Conservation (phyloP, 2,888 invertebrate species). For the Palloptera scutellata region DNA sequence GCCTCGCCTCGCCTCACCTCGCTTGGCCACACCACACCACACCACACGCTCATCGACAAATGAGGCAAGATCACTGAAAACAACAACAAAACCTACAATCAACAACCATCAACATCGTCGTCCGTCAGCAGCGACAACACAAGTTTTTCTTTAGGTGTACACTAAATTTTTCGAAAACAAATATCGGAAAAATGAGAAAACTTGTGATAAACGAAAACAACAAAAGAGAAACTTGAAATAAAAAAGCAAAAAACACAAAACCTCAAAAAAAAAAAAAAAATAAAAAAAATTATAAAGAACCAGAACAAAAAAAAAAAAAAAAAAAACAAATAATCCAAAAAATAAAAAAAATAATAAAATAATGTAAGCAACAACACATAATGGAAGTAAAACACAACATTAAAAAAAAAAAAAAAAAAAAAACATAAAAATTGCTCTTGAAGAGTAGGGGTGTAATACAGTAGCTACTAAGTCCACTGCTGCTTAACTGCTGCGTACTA, state of each 20-base stretch:
- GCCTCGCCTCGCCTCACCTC: too few species aligned
- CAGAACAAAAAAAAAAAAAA: conserved; percentile 16
- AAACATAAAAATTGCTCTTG: not conserved
- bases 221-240: conserved; percentile 35
- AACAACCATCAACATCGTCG: too few species aligned
- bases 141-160: not conserved
- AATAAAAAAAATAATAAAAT: conserved; percentile 32
- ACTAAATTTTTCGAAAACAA: conserved; percentile 48
- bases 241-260: conserved; percentile 19
- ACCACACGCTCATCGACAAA: not conserved
- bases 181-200: conserved; percentile 51
- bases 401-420: too few species aligned
- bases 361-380: too few species aligned
- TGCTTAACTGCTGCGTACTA: not conserved
- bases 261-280: too few species aligned
- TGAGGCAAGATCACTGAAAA: not conserved
- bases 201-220: conserved; percentile 50
- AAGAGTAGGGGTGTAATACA: conserved; percentile 41
- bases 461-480: conserved; percentile 22
- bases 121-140: not conserved
- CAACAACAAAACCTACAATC: not conserved
- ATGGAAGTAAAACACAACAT: too few species aligned
- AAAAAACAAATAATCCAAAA: conserved; percentile 35
- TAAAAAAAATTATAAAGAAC: conserved; percentile 11
- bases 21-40: too few species aligned